A percentile compares a stretch with the other conserved stretches of the same genome.
phyloP scores from a whole-genome alignment of 2,113 vertebrate species.

The Etheostoma spectabile region DNA sequence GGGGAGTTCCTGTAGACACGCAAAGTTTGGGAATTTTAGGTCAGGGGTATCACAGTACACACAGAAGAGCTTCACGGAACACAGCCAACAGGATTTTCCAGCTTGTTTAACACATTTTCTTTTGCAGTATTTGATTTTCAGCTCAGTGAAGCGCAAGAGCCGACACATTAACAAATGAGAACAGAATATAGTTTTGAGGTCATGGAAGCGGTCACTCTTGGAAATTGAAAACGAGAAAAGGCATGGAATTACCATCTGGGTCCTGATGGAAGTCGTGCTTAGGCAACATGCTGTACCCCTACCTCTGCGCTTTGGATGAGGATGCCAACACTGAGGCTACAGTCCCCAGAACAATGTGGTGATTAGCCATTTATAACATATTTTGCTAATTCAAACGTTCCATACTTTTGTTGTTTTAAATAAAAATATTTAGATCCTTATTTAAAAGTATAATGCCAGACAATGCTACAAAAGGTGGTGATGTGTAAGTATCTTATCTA shows the following conservation, averaged over 20 bases:
- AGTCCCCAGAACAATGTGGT: background rate
- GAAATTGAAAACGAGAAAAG: constrained; percentile 34
- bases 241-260: constrained; percentile 47
- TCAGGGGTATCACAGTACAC: background rate
- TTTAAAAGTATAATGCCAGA: background rate
- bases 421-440: background rate
- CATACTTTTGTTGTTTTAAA: background rate
- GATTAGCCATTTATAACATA: background rate
- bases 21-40: constrained; percentile 10
- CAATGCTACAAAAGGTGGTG: background rate
- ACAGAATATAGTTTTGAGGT: background rate
- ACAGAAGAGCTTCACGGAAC: background rate
- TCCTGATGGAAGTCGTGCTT: constrained; percentile 18
- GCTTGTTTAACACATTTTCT: constrained; percentile 27
- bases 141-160: background rate
- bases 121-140: constrained; percentile 12
- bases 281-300: constrained; percentile 12
- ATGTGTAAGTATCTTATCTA: too few species aligned
- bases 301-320: background rate
- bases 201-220: background rate
- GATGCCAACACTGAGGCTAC: background rate
- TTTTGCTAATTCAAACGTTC: background rate
- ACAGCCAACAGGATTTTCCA: constrained; percentile 11
- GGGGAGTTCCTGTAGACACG: background rate
- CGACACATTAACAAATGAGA: constrained; percentile 15